Base-by-base conservation (phyloP, 2,888 invertebrate genomes). In the Polymixis flavicincta region DNA sequence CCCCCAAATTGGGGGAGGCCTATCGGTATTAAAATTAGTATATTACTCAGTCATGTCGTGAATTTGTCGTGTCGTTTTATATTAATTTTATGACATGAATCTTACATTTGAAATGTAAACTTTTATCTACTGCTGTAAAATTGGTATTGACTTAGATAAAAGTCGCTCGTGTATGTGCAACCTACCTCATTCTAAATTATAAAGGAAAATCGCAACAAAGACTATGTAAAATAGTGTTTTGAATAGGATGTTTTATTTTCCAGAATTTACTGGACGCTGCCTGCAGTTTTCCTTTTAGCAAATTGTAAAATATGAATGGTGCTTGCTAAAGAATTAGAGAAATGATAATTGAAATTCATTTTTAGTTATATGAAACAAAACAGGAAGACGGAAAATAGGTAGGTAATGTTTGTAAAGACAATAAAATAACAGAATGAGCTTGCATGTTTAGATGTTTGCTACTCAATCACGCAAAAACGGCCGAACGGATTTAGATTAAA, bases 271-370 rank as follows among this genome's bases (percentile, higher is more conserved):
- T 75, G 69, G 59, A 72, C 25, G 59, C 52, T n/a, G 69, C 19
- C 14, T 80, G 84, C 84, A 83, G 81, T 64, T 84, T 77, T 77
- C 70, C 76, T 84, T 77, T 76, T 81, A 66, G 67, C 55, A 71
- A 80, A 84, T 83, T 73, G 67, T 83, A 71, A 83, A 84, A 80
- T 83, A 83, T 77, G 72, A 70, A 76, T 55, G 61, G 57, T 72
- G 52, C 80, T 76, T 54, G 22, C 14, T 61, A 48, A 55, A 70
- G 59, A 70, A 82, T 67, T 52, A 8, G 7, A 42, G 32, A 76
- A 66, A 80, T 61, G 4, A 32, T 61, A 71, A 69, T 83, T 71
- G 17, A 54, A 68, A 52, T 68, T 52, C 13, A 55, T 52, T 28
- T 64, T 64, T 17, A 66, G n/a, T 45, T 59, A 68, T 45, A 25